A percentile compares a stretch with the other conserved stretches of the same genome.
phyloP scores from a whole-genome alignment of 2,797 vertebrate species.

The Xenentodon cancila region DNA sequence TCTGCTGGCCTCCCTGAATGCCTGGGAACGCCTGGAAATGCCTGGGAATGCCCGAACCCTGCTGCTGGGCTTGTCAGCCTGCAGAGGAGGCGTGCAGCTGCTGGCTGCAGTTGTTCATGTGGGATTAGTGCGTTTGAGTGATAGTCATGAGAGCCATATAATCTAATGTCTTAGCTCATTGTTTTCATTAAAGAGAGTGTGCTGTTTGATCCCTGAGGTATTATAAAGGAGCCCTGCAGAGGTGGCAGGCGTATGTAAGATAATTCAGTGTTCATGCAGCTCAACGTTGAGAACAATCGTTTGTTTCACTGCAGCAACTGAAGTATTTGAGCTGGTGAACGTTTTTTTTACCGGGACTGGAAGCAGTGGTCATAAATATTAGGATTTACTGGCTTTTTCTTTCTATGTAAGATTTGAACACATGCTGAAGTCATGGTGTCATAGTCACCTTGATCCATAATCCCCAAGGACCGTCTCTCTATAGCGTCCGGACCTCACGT shows the following conservation, averaged over 20 bases:
- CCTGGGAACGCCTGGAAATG: constrained; percentile 35
- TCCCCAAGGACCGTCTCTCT: no score
- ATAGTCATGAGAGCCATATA: constrained; percentile 66
- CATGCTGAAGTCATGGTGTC: no score
- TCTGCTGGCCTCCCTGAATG: constrained; percentile 12
- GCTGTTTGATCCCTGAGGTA: constrained; percentile 57
- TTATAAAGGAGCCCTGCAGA: constrained; percentile 28
- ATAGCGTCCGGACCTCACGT: no score
- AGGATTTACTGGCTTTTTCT: no score
- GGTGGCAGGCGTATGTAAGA: constrained; percentile 38
- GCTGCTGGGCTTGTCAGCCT: constrained; percentile 35
- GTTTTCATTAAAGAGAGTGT: constrained; percentile 79
- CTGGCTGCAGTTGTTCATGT: constrained; percentile 72
- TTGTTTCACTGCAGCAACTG: constrained; percentile 25
- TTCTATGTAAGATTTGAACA: no score
- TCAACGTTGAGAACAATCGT: constrained; percentile 25
- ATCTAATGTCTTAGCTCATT: constrained; percentile 72
- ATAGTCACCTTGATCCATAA: no score
- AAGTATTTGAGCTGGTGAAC: neutral
- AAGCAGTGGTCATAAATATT: neutral
- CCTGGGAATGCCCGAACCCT: constrained; percentile 38
- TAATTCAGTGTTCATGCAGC: constrained; percentile 40
- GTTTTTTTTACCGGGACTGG: constrained; percentile 1
- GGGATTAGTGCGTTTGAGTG: constrained; percentile 75
- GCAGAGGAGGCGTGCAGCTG: constrained; percentile 76